Percentiles rank a stretch among this genome's conserved stretches.
Evolutionary conservation across 1,140 invertebrate genomes (phyloP).

Genomic region (Aphelenchoides besseyi): DNA sequence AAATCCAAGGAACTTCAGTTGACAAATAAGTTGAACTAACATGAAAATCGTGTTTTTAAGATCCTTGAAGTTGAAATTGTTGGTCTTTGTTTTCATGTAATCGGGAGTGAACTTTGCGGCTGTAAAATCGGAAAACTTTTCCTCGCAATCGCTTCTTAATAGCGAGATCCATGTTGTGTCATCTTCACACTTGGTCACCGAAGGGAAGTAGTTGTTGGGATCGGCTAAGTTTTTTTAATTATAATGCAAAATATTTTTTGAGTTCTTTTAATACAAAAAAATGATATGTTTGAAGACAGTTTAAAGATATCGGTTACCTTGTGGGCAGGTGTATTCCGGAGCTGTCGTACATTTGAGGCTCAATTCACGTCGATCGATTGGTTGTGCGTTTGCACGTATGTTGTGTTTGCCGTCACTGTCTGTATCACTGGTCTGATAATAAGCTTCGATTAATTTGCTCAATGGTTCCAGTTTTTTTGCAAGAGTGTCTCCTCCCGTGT

Average conservation of each 20-base stretch:
- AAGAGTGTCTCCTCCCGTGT: neutral
- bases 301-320: neutral
- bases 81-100: constrained; percentile 1
- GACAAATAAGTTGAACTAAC: neutral
- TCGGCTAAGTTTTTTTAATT: too few species aligned
- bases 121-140: neutral
- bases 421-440: neutral
- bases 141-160: neutral
- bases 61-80: constrained; percentile 1
- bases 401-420: neutral
- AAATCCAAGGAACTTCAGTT: too few species aligned
- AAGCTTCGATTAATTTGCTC: neutral
- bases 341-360: neutral
- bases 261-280: too few species aligned
- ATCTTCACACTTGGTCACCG: too few species aligned
- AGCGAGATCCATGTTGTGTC: too few species aligned
- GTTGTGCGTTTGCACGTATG: neutral
- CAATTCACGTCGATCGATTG: neutral
- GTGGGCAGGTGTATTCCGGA: neutral
- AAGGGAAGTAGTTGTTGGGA: too few species aligned
- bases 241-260: too few species aligned
- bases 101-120: neutral
- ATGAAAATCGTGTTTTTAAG: neutral
- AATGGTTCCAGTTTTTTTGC: neutral
- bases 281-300: too few species aligned